A percentile compares a stretch with the other conserved stretches of the same genome.
phyloP scores from a whole-genome alignment of 2,888 invertebrate genomes.

The Agelastica alni region DNA sequence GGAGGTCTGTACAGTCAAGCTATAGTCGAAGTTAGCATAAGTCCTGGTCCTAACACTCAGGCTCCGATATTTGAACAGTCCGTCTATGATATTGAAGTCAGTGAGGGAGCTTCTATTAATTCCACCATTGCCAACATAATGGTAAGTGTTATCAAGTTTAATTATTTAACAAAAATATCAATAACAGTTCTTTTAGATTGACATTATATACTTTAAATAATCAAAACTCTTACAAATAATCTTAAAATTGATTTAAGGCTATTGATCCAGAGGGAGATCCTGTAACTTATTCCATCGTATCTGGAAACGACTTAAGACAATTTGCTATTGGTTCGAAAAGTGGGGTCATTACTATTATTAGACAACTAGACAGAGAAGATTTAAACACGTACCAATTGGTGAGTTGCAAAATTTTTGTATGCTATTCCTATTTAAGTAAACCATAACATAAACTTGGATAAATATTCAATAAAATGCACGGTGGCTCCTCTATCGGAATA shows the following conservation, averaged over 20 bases:
- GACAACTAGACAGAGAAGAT: slow-evolving; percentile 85
- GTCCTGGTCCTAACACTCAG: slow-evolving; percentile 80
- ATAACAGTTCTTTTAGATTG: too few relatives aligned
- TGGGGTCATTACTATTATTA: slow-evolving; percentile 87
- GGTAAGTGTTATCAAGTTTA: slow-evolving; percentile 61
- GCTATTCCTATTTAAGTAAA: not conserved
- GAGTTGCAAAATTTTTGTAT: slow-evolving; percentile 42
- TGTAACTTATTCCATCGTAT: slow-evolving; percentile 82
- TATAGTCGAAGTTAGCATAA: slow-evolving; percentile 82
- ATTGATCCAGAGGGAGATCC: slow-evolving; percentile 87
- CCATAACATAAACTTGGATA: too few relatives aligned
- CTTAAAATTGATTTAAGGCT: too few relatives aligned
- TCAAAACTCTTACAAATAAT: too few relatives aligned
- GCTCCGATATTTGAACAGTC: slow-evolving; percentile 81
- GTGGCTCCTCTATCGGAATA: too few relatives aligned
- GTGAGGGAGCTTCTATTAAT: slow-evolving; percentile 87
- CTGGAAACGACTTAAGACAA: slow-evolving; percentile 86
- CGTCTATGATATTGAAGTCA: slow-evolving; percentile 86
- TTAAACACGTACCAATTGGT: slow-evolving; percentile 87
- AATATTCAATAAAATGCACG: too few relatives aligned
- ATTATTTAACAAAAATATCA: too few relatives aligned
- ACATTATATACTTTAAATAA: too few relatives aligned
- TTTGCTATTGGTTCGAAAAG: slow-evolving; percentile 83
- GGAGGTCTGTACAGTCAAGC: slow-evolving; percentile 82
- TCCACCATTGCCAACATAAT: slow-evolving; percentile 80